Base-by-base conservation (phyloP, 2,797 vertebrate genomes). In the Anabacerthia variegaticeps region DNA sequence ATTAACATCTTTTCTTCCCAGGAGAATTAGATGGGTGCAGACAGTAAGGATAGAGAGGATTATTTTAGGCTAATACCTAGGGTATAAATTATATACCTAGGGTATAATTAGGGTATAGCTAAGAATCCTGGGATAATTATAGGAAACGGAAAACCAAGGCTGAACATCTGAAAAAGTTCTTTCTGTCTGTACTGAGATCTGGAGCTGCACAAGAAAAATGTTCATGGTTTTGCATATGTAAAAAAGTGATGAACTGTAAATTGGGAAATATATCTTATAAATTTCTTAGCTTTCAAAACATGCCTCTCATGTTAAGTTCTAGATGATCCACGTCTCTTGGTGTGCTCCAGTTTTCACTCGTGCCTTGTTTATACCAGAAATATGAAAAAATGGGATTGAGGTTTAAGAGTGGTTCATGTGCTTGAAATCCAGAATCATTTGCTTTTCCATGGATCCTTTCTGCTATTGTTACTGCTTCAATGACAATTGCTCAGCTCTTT, bases 91-190 rank as follows among this genome's bases (percentile, higher is more conserved):
- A 85, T 80, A 89, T 87, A 93, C 92, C 80, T 82, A 83, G 89
- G 84, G 94, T 96, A 94, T 85, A 96, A 96, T 96, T 96, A 93
- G 86, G 92, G 88, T 95, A 93, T 54, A 80, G 74, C 68, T 94
- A 80, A 88, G 88, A 92, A 90, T 94, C 49, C 17, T 94, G 65
- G 85, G n/a, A 82, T 88, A 95, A 88, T 95, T 86, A 89, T 65
- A 93, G n/a, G 77, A 95, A 95, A 89, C 73, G 71, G 73, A 93
- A 93, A 92, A 79, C 37, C 1, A 5, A 92, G 83, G 28, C 32
- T 94, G 69, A 96, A 79, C 82, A 82, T 88, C 63, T 86, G 62
- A 65, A 88, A 88, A 84, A 84, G 14, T 4, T 80, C 28, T 59
- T 86, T 73, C 52, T 76, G 20, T 65, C 49, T 84, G 6, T 88